Base-by-base conservation (phyloP, 2,888 invertebrate genomes). In the Platycheirus albimanus region DNA sequence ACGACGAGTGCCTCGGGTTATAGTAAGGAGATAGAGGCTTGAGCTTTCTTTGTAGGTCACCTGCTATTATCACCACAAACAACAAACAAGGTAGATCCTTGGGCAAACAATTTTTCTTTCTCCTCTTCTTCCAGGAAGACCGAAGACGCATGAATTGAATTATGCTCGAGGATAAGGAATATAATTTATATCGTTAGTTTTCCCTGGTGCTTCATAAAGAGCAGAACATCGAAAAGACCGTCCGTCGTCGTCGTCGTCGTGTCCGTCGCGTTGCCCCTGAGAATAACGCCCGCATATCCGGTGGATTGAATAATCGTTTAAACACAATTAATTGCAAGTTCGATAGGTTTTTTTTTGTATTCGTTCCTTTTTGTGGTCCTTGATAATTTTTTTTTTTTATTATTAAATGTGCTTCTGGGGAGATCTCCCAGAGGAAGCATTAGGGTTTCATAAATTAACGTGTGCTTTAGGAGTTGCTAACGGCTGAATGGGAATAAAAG, bases 321-420 rank as follows among this genome's bases (percentile, higher is more conserved):
- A 83, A 83, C 64, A 74, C 83, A 78, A 83, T 83, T 83, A 83
- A 83, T 83, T 83, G 83, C 83, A 63, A 83, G 56, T 74, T 83
- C 69, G 78, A 72, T 81, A 49, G 67, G 72, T 56, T 43, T 78
- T 56, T 41, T 58, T 54, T 49, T 33, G 45, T 43, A 13, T 61
- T 45, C 8, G 17, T 36, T 61, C n/a, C 24, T 36, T 33, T 36
- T 38, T 58, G 54, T 43, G 17, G 30, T 74, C 33, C 45, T 61
- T 41, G 43, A 24, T 51, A 13, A 45, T 28, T 38, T 51, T 56
- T 64, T 24, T 41, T 24, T 24, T n/a, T 43, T 45, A 24, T 51
- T n/a, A n/a, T n/a, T n/a, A 20, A 33, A 54, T 49, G 15, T 15
- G 30, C 1, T 52, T 20, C 10, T 5, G 15, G 3, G 20, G 17